Percentiles rank a stretch among this genome's conserved stretches.
Conservation (phyloP, 2,797 vertebrate genomes). For the Onychomys torridus region DNA sequence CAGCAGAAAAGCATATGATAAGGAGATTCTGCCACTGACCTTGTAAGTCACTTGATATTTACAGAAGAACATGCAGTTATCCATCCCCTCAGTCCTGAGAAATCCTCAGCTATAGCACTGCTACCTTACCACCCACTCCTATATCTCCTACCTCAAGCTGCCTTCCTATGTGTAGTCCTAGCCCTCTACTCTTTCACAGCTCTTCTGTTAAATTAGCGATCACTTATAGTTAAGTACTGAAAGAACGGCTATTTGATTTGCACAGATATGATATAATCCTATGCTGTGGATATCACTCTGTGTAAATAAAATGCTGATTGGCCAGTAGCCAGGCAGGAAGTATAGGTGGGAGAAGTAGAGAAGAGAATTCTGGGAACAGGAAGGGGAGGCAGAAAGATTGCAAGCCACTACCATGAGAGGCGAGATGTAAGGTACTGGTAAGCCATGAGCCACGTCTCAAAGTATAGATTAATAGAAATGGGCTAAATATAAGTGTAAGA, state of each 20-base stretch:
- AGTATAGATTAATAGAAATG: no score
- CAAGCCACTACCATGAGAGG: no score
- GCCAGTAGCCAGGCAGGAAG: no score
- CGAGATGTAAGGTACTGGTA: no score
- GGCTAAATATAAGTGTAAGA: no score
- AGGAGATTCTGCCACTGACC: neutral
- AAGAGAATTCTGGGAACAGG: no score
- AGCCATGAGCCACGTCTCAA: no score
- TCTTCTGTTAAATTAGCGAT: conserved; percentile 34
- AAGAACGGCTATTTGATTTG: neutral
- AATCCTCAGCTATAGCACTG: neutral
- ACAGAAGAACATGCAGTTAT: neutral
- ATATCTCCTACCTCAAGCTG: neutral
- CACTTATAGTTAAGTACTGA: neutral
- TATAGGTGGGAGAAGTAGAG: no score
- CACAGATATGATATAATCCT: neutral
- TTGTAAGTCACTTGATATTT: neutral
- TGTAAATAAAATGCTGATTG: no score
- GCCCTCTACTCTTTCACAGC: neutral
- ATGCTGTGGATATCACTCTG: no score
- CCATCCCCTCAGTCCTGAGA: neutral
- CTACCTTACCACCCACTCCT: neutral
- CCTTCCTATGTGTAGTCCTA: neutral
- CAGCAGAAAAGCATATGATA: neutral
- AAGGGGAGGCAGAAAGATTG: no score